Percentiles rank a stretch among this genome's conserved stretches.
Conservation (phyloP, 2,888 invertebrate genomes). For the Sarcophaga rosellei region DNA sequence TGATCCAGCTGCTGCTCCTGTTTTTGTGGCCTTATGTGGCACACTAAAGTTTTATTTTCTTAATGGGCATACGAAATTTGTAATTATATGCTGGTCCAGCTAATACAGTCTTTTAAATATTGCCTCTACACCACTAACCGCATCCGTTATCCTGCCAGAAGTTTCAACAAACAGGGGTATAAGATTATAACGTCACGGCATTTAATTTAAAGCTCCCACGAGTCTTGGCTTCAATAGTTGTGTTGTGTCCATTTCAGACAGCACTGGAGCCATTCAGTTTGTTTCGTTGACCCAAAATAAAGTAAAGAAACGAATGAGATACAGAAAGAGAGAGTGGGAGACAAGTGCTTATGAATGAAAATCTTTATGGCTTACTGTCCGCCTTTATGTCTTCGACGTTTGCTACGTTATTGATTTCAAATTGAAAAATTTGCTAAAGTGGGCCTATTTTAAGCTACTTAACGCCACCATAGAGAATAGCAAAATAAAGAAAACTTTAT, state of each 20-base stretch:
- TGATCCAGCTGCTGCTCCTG: too few relatives aligned
- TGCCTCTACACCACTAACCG: constrained; percentile 1
- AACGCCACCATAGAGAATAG: constrained; percentile 12
- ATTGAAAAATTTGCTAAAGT: constrained; percentile 75
- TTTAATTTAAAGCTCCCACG: constrained; percentile 47
- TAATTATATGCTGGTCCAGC: neutral
- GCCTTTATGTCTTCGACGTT: neutral
- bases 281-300: constrained; percentile 26
- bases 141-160: constrained; percentile 2
- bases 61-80: constrained; percentile 4
- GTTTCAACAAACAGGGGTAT: neutral
- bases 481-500: neutral
- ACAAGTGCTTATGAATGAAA: neutral
- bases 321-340: constrained; percentile 9
- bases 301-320: neutral
- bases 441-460: constrained; percentile 62
- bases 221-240: constrained; percentile 26
- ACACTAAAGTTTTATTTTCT: constrained; percentile 32
- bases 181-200: neutral
- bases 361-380: neutral
- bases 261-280: neutral
- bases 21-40: too few relatives aligned
- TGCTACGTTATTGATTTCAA: constrained; percentile 75
- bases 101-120: constrained; percentile 15
- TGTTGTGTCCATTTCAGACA: neutral